Percentiles rank a stretch among this genome's conserved stretches.
These are phyloP conservation scores for Illadopsis cleaveri DNA, from an alignment of 2,113 vertebrate species.

Conservation along the genomic window DNA sequence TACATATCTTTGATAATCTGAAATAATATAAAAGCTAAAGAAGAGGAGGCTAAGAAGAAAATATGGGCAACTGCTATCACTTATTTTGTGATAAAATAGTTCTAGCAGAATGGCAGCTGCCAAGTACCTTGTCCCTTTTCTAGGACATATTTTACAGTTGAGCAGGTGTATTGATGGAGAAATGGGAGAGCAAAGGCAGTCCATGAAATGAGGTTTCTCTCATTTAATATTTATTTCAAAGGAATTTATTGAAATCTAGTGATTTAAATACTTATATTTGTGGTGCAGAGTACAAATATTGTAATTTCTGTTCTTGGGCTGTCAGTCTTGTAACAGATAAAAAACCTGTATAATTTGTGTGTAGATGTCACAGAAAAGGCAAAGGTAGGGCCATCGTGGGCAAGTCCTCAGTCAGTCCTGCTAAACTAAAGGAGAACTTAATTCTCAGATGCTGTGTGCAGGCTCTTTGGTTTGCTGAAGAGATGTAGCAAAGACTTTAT, in stretches of 20 bases:
- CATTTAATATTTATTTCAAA: not conserved
- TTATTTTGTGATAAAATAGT: not conserved
- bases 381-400: accelerated
- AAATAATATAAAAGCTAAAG: not conserved
- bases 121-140: not conserved
- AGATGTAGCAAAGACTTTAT: accelerated
- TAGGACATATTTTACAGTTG: not conserved
- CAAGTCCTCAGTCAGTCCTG: no score
- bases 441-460: accelerated
- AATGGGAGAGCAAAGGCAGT: not conserved
- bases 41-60: not conserved
- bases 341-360: accelerated
- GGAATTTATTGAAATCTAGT: not conserved
- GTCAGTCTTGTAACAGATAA: not conserved
- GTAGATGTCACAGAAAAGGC: not conserved
- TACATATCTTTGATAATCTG: not conserved
- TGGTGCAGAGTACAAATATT: not conserved
- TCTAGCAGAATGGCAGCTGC: not conserved
- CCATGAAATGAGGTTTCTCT: not conserved
- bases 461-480: not conserved
- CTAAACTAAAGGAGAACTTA: not conserved
- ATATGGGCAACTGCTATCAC: not conserved
- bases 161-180: not conserved
- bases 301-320: accelerated
- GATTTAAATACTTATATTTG: not conserved